A percentile compares a stretch with the other conserved stretches of the same genome.
Evolutionary conservation across 2,888 invertebrate genomes (phyloP).

Genomic region (Drosophila incognita): DNA sequence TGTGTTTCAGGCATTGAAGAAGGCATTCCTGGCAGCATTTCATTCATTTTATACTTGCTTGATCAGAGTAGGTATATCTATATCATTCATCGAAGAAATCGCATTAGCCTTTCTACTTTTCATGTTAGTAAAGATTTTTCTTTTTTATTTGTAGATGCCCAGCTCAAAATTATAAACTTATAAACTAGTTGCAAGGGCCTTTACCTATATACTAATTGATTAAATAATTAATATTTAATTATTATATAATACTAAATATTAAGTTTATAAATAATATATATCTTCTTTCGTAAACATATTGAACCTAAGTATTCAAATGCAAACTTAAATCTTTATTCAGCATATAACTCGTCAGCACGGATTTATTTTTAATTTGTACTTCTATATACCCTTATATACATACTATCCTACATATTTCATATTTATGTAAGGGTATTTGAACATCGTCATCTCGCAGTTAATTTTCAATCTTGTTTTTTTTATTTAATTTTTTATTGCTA

Average conservation of each 20-base stretch:
- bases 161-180: no score
- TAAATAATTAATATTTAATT: no score
- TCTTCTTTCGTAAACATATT: no score
- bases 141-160: no score
- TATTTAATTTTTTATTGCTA: background rate
- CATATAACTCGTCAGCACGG: background rate
- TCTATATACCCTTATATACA: background rate
- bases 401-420: background rate
- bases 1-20: background rate
- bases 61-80: background rate
- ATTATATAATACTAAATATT: no score
- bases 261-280: no score
- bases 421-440: slow-evolving; percentile 1
- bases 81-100: background rate
- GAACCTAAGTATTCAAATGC: background rate
- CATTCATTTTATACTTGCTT: background rate
- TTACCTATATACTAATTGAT: background rate
- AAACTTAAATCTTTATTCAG: background rate
- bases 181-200: background rate
- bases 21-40: background rate
- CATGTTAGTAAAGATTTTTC: background rate
- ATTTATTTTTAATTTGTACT: background rate
- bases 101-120: background rate
- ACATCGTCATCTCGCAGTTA: background rate
- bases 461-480: background rate